Conservation (phyloP, 2,113 vertebrate species). For the Mesocricetus auratus region DNA sequence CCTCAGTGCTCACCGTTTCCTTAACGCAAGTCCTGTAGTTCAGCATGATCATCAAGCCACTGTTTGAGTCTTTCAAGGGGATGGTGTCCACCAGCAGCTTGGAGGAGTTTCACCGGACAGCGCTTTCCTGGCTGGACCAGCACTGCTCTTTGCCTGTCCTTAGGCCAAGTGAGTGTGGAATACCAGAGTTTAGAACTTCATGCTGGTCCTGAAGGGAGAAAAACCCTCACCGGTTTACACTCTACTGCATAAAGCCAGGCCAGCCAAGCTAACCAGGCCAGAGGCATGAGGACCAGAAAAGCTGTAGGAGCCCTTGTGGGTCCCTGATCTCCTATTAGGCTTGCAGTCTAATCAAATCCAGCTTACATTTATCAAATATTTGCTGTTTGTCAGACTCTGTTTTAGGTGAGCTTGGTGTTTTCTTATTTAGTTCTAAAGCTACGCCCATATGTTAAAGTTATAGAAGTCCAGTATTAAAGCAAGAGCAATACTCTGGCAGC, state of each 20-base stretch:
- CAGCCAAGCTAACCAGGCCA: accelerated
- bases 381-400: not conserved
- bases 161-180: constrained; percentile 93
- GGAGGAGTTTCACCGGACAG: constrained; percentile 92
- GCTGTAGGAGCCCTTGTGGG: accelerated
- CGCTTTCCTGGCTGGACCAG: constrained; percentile 93
- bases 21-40: constrained; percentile 91
- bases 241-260: accelerated
- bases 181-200: accelerated
- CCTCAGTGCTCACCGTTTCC: constrained; percentile 61
- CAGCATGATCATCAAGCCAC: constrained; percentile 96
- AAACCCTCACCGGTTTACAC: not conserved
- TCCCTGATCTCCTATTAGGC: accelerated
- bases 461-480: not conserved
- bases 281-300: accelerated
- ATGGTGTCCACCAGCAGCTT: constrained; percentile 93
- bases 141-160: constrained; percentile 95
- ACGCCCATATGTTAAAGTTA: not conserved
- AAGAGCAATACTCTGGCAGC: too few relatives aligned
- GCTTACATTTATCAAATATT: accelerated
- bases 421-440: not conserved
- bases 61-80: constrained; percentile 96
- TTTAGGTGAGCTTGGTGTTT: not conserved
- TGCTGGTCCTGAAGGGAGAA: not conserved
- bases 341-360: accelerated